These are phyloP conservation scores for Todiramphus chloris DNA, from an alignment of 2,113 vertebrate species.

Conservation along the genomic window DNA sequence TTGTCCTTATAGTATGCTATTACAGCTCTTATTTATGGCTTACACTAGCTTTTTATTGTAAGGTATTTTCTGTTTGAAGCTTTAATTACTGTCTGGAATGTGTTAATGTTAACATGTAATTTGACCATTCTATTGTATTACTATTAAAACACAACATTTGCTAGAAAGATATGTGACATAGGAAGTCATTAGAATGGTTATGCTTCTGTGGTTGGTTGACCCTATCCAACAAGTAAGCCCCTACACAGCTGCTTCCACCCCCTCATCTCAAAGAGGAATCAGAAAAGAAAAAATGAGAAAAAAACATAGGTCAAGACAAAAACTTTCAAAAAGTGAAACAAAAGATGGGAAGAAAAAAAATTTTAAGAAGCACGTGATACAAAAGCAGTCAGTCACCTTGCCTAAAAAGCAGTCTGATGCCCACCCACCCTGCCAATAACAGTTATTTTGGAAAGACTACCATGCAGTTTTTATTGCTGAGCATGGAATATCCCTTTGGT, in stretches of 20 bases:
- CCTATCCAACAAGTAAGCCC: neutral
- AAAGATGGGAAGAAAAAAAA: neutral
- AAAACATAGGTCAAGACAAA: neutral
- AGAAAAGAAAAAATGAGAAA: neutral
- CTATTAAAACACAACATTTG: neutral
- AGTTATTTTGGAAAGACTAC: neutral
- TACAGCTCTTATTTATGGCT: neutral
- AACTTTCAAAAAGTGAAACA: neutral
- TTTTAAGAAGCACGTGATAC: neutral
- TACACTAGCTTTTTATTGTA: neutral
- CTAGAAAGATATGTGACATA: neutral
- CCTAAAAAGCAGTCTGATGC: neutral
- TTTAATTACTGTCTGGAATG: neutral
- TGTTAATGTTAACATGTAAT: neutral
- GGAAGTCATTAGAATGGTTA: neutral
- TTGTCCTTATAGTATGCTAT: neutral
- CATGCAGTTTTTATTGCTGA: neutral
- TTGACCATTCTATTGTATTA: neutral
- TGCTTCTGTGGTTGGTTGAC: neutral
- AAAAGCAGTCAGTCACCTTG: neutral
- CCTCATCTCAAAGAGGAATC: neutral
- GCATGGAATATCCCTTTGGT: neutral
- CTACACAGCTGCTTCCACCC: neutral
- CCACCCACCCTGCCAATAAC: neutral
- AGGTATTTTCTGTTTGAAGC: neutral